These are phyloP conservation scores for Lepeophtheirus salmonis DNA, from an alignment of 1,140 invertebrate species.

Conservation along the genomic window DNA sequence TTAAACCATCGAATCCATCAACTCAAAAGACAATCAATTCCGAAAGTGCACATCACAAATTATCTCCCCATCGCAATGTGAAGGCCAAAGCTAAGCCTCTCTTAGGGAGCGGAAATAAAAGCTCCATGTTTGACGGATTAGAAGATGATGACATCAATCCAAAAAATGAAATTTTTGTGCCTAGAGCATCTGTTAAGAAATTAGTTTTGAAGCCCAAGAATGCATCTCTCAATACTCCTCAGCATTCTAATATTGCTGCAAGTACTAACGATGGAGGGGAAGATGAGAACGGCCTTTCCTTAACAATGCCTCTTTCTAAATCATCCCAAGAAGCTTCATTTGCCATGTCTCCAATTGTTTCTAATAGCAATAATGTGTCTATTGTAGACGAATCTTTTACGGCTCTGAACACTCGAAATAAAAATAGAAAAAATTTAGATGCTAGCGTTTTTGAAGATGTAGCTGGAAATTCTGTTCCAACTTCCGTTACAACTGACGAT, in stretches of 20 bases:
- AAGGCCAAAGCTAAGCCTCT: constrained; percentile 38
- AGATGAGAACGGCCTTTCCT: background rate
- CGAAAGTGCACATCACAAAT: constrained; percentile 36
- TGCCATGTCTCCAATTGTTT: background rate
- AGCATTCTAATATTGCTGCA: constrained; percentile 4
- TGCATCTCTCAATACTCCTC: no score
- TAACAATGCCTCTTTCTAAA: background rate
- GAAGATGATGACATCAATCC: constrained; percentile 30
- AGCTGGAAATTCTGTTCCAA: no score
- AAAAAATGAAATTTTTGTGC: constrained; percentile 29
- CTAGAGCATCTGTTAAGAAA: constrained; percentile 36
- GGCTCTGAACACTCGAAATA: background rate
- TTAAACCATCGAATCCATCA: constrained; percentile 49
- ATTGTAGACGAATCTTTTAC: constrained; percentile 13
- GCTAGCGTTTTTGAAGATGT: background rate
- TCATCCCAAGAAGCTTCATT: background rate
- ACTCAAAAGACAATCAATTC: constrained; percentile 38
- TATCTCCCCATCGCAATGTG: constrained; percentile 36
- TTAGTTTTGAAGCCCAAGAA: constrained; percentile 29
- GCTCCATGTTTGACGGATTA: constrained; percentile 33
- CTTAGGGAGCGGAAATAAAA: constrained; percentile 17
- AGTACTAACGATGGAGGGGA: background rate
- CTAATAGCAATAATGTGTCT: background rate
- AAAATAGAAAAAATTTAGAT: background rate
- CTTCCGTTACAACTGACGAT: background rate